Conservation (phyloP, 1,140 invertebrate species). For the Nasonia longicornis region DNA sequence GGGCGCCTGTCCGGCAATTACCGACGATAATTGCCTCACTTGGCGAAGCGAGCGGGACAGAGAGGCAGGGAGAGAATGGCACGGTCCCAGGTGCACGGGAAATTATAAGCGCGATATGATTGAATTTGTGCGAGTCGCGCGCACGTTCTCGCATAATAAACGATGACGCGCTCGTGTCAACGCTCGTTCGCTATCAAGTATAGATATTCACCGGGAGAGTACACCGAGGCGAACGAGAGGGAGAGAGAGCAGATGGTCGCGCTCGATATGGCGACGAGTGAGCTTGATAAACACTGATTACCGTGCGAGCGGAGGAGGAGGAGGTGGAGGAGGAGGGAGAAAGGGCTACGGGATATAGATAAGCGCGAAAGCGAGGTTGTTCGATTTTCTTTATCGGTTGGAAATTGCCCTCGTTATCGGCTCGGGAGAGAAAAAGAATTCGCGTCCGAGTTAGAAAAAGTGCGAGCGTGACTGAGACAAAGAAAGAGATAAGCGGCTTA, state of each 20-base stretch:
- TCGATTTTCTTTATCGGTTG: slow-evolving; percentile 61
- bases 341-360: slow-evolving; percentile 43
- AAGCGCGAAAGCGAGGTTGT: slow-evolving; percentile 48
- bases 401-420: slow-evolving; percentile 61
- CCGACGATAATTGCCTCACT: background rate
- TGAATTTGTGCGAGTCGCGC: background rate
- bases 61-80: background rate
- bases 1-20: background rate
- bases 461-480: background rate
- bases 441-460: slow-evolving; percentile 37
- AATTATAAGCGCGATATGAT: background rate
- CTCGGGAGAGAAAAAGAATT: slow-evolving; percentile 50
- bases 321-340: background rate
- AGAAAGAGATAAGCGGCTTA: slow-evolving; percentile 1
- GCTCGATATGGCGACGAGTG: slow-evolving; percentile 39
- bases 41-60: background rate
- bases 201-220: background rate
- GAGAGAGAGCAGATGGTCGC: background rate
- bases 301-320: background rate
- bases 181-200: background rate
- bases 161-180: background rate
- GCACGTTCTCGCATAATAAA: slow-evolving; percentile 7
- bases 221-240: background rate
- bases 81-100: background rate
- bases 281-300: slow-evolving; percentile 60